Base-by-base conservation (phyloP, 2,888 invertebrate genomes). In the Escarpia spicata region DNA sequence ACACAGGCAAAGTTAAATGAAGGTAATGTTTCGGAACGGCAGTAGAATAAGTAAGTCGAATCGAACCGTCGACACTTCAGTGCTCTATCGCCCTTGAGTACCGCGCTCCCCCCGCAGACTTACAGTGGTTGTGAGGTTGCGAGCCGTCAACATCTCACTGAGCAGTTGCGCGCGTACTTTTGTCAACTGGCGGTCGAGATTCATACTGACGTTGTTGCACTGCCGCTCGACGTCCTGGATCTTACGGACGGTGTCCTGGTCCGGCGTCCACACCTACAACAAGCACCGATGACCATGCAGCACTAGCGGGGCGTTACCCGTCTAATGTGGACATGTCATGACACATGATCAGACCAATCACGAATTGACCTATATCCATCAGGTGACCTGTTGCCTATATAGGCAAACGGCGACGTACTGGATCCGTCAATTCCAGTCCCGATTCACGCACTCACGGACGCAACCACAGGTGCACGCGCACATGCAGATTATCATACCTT, bases 261-360 rank as follows among this genome's bases (percentile, higher is more conserved):
- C 95, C 9, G 96, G 96, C n/a, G 95, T 94, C 96, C 96, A 96
- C 10, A 96, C 95, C 91, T 95, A 94, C 92, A 96, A 52, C 52
- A 52, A 9, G 52, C 52, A 95, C 12, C 94, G 3, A 91, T 91
- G 91, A 43, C 43, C 44, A 37, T 37, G 37, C 37, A 91, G 43
- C n/a, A 15, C 15, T 43, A 44, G 37, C 44, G 19, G 15, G 26
- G 44, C 91, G 1, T 6, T 19, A 91, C 31, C 26, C n/a, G 19
- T 44, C 15, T 91, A 31, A 43, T 37, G n/a, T 75, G n/a, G n/a
- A 75, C 19, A 75, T 6, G 75, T 26, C 26, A 10, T 60, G n/a
- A 75, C n/a, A 75, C 75, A 26, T 75, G 26, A 75, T 26, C n/a
- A 26, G 19, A 75, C 15, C 52, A 52, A 52, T 52, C 12, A 52